These are phyloP conservation scores for Mesorhabditis sp. DNA, from an alignment of 2,888 invertebrate genomes.

Conservation along the genomic window DNA sequence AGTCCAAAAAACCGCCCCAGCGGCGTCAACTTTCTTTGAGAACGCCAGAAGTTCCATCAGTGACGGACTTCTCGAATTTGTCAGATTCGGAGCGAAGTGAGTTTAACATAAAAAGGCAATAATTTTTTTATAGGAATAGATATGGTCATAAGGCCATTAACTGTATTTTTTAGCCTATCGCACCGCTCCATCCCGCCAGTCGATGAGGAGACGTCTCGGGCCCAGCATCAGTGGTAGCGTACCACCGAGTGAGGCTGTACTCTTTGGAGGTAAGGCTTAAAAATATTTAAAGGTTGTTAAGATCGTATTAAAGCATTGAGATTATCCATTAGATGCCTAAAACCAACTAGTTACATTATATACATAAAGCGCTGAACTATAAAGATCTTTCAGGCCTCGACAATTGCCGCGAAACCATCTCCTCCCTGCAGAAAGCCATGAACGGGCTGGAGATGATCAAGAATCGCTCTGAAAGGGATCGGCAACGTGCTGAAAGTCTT, in stretches of 20 bases:
- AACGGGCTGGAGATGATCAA: slow-evolving; percentile 34
- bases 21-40: not conserved
- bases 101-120: too few species aligned
- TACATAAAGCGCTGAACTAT: too few species aligned
- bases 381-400: slow-evolving; percentile 24
- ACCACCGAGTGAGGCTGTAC: not conserved
- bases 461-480: slow-evolving; percentile 38
- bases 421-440: slow-evolving; percentile 30
- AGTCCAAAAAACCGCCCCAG: not conserved
- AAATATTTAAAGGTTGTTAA: not conserved
- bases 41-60: not conserved
- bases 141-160: too few species aligned
- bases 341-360: not conserved
- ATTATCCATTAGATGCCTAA: not conserved
- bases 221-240: not conserved
- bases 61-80: not conserved
- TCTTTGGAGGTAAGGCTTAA: not conserved
- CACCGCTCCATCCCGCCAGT: not conserved
- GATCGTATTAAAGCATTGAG: not conserved
- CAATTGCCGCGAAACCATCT: slow-evolving; percentile 29
- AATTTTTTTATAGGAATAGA: too few species aligned
- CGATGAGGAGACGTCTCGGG: not conserved
- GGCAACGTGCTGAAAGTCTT: slow-evolving; percentile 21
- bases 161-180: not conserved
- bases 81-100: not conserved